Conservation (phyloP, 2,888 invertebrate genomes). For the Clunio marinus region DNA sequence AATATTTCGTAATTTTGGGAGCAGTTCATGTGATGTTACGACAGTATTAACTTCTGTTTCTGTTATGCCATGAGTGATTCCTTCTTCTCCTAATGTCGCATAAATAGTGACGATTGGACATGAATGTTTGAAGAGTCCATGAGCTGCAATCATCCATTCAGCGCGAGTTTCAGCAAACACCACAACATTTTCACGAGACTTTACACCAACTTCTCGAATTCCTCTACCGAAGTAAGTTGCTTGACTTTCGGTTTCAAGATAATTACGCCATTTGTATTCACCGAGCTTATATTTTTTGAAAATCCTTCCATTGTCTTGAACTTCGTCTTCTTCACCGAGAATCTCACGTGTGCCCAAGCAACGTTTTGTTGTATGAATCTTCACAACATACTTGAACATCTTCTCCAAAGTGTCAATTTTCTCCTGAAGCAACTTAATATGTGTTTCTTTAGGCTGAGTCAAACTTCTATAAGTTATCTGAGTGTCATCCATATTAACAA, state of each 20-base stretch:
- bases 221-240: slow-evolving; percentile 79
- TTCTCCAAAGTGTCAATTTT: slow-evolving; percentile 78
- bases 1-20: slow-evolving; percentile 84
- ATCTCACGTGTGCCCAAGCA: slow-evolving; percentile 89
- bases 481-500: slow-evolving; percentile 60
- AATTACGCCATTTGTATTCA: slow-evolving; percentile 86
- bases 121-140: slow-evolving; percentile 92
- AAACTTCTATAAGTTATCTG: slow-evolving; percentile 71
- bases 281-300: slow-evolving; percentile 97
- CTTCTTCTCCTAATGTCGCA: slow-evolving; percentile 94
- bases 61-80: slow-evolving; percentile 92
- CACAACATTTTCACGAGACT: slow-evolving; percentile 71
- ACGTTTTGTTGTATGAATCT: slow-evolving; percentile 65
- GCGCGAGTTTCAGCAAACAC: slow-evolving; percentile 96
- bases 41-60: slow-evolving; percentile 93
- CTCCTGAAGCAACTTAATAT: slow-evolving; percentile 68
- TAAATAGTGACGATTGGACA: slow-evolving; percentile 96
- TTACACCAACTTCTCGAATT: slow-evolving; percentile 71
- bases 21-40: slow-evolving; percentile 85
- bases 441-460: slow-evolving; percentile 64
- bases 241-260: slow-evolving; percentile 66
- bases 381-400: slow-evolving; percentile 74
- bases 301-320: slow-evolving; percentile 87
- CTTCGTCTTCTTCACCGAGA: slow-evolving; percentile 88
- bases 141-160: slow-evolving; percentile 96